These are phyloP conservation scores for Fragum sueziense DNA, from an alignment of 2,888 invertebrate genomes.

Conservation along the genomic window DNA sequence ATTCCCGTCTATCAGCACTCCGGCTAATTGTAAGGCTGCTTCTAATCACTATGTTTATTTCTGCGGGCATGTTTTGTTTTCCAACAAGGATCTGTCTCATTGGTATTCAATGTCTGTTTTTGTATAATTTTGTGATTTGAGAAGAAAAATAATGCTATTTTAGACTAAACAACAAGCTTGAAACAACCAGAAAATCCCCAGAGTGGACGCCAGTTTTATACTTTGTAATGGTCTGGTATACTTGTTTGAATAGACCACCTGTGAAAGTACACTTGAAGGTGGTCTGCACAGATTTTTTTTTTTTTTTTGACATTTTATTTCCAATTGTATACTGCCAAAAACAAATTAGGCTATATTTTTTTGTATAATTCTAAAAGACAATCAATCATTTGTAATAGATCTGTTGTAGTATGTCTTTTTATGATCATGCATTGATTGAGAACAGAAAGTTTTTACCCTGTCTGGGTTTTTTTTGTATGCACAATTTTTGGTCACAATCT, in stretches of 20 bases:
- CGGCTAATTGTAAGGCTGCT: conserved; percentile 52
- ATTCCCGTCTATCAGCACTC: conserved; percentile 40
- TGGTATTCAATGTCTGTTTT: conserved; percentile 23
- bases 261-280: not conserved
- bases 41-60: conserved; percentile 54
- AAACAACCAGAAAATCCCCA: not conserved
- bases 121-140: not conserved
- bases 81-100: conserved; percentile 11
- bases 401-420: too few species aligned
- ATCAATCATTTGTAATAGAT: too few species aligned
- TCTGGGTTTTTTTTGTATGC: too few species aligned
- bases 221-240: not conserved
- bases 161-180: conserved; percentile 7
- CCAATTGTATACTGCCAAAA: too few species aligned
- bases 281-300: too few species aligned
- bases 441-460: too few species aligned
- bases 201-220: conserved; percentile 6
- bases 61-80: conserved; percentile 24
- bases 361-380: too few species aligned
- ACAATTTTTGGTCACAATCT: too few species aligned
- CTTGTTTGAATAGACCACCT: not conserved
- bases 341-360: too few species aligned
- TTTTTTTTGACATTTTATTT: too few species aligned
- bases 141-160: conserved; percentile 17
- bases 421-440: too few species aligned